These are phyloP conservation scores for Pipa parva DNA, from an alignment of 2,113 vertebrate genomes.

Conservation along the genomic window DNA sequence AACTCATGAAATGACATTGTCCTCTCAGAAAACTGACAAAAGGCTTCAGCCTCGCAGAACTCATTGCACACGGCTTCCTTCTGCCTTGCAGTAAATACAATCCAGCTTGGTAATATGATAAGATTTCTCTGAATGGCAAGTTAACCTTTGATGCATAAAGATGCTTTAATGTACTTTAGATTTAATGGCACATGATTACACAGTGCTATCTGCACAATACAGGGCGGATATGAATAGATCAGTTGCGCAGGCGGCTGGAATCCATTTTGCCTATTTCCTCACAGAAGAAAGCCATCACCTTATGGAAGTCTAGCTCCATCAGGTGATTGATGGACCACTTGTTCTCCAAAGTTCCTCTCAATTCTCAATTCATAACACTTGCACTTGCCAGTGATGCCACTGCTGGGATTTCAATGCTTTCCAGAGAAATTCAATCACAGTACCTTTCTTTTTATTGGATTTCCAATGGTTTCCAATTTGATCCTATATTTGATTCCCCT, in stretches of 20 bases:
- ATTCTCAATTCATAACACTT: slow-evolving; percentile 53
- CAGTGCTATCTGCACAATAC: not conserved
- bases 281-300: not conserved
- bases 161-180: not conserved
- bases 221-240: not conserved
- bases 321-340: slow-evolving; percentile 47
- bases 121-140: too few relatives aligned
- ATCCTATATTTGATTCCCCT: slow-evolving; percentile 50
- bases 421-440: slow-evolving; percentile 51
- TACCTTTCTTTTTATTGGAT: slow-evolving; percentile 51
- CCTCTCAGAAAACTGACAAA: too few relatives aligned
- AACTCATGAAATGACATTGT: too few relatives aligned
- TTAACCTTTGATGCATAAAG: too few relatives aligned
- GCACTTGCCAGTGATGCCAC: slow-evolving; percentile 51
- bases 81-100: not conserved
- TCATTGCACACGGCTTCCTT: too few relatives aligned
- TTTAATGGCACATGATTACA: not conserved
- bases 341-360: slow-evolving; percentile 50
- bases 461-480: slow-evolving; percentile 43
- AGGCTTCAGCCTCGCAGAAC: too few relatives aligned
- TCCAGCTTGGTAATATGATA: too few relatives aligned
- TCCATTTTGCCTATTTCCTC: not conserved
- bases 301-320: slow-evolving; percentile 58
- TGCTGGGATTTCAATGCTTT: slow-evolving; percentile 50
- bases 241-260: not conserved